phyloP scores from a whole-genome alignment of 2,113 vertebrate species.

The Syngnathus floridae region DNA sequence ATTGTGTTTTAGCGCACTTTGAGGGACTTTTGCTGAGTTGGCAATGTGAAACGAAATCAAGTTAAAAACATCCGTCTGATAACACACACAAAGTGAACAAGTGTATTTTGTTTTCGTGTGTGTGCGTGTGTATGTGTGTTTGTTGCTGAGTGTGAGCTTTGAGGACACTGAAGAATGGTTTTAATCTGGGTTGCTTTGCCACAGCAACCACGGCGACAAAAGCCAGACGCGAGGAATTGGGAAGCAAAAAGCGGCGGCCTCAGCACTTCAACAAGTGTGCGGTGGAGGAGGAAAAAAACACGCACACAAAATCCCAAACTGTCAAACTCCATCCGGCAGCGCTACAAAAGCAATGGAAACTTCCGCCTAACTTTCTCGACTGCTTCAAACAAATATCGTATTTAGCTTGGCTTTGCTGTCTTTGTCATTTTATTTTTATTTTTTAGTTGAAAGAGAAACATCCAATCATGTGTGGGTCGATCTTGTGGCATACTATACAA shows the following conservation, averaged over 20 bases:
- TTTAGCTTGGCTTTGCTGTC: neutral
- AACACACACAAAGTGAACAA: conserved; percentile 25
- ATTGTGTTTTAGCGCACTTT: neutral
- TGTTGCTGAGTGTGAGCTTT: conserved; percentile 58
- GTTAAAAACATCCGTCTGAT: neutral
- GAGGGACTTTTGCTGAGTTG: neutral
- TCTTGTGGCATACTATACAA: neutral
- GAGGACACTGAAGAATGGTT: conserved; percentile 65
- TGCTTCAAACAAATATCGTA: neutral
- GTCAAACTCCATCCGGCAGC: neutral
- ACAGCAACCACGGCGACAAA: conserved; percentile 17
- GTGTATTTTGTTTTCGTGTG: conserved; percentile 22
- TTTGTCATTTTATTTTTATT: neutral
- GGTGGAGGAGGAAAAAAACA: neutral
- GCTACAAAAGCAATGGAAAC: neutral
- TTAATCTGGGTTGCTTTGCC: conserved; percentile 55
- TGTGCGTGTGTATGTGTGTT: conserved; percentile 21
- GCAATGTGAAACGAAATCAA: neutral
- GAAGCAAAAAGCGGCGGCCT: conserved; percentile 1
- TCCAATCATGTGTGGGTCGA: neutral
- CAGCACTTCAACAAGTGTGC: conserved; percentile 4
- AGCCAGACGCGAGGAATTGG: conserved; percentile 10
- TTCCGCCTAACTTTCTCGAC: neutral
- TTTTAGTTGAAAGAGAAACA: neutral
- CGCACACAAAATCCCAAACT: neutral